Evolutionary conservation across 2,113 vertebrate species (phyloP).

Genomic region (Pitta sordida): DNA sequence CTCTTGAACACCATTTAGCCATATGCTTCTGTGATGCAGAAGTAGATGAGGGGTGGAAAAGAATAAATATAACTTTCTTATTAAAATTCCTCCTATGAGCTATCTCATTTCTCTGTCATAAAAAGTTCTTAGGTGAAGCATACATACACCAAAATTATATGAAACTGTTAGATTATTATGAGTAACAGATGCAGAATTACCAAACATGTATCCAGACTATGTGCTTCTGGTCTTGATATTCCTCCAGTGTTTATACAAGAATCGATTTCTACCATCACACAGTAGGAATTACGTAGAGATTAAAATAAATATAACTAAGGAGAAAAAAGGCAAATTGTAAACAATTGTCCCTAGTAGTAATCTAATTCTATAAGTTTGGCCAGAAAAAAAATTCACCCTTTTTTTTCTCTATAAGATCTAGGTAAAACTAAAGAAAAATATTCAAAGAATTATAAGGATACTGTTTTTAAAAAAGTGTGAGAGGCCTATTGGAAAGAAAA

Average conservation of each 20-base stretch:
- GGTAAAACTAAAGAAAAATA: not conserved
- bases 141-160: not conserved
- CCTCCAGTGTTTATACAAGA: not conserved
- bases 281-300: not conserved
- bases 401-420: not conserved
- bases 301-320: not conserved
- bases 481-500: not conserved
- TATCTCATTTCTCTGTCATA: not conserved
- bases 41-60: not conserved
- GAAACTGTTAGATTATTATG: not conserved
- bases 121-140: not conserved
- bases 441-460: not conserved
- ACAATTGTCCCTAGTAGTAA: not conserved
- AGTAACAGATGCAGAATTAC: not conserved
- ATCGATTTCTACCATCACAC: not conserved
- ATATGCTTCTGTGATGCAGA: not conserved
- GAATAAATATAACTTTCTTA: not conserved
- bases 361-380: not conserved
- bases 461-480: not conserved
- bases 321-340: not conserved
- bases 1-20: not conserved
- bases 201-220: not conserved
- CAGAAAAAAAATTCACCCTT: not conserved
- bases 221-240: not conserved
- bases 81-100: not conserved